phyloP scores from a whole-genome alignment of 2,113 vertebrate species.

The Oenanthe melanoleuca region DNA sequence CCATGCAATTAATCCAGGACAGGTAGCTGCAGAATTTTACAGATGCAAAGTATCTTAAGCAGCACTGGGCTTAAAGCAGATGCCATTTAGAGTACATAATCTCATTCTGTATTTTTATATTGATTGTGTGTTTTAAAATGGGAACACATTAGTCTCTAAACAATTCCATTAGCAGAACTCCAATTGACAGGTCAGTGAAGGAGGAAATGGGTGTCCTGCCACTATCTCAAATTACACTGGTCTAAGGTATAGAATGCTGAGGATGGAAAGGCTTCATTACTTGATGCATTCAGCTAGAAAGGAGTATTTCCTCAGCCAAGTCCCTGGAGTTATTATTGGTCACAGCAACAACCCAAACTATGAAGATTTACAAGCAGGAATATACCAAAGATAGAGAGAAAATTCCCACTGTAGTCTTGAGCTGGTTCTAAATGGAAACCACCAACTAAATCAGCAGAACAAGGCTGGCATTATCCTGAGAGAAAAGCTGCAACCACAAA shows the following conservation, averaged over 20 bases:
- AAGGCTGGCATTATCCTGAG: not conserved
- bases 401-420: not conserved
- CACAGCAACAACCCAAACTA: not conserved
- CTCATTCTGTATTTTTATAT: not conserved
- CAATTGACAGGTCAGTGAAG: not conserved
- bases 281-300: not conserved
- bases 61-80: not conserved
- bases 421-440: not conserved
- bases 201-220: not conserved
- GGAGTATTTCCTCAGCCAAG: not conserved
- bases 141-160: not conserved
- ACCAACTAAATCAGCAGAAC: not conserved
- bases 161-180: not conserved
- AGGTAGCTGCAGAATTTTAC: not conserved
- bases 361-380: not conserved
- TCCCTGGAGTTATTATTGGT: not conserved
- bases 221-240: not conserved
- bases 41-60: not conserved
- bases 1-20: not conserved
- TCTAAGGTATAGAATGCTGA: not conserved
- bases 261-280: not conserved
- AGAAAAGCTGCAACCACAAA: not conserved
- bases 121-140: not conserved
- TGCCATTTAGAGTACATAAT: not conserved
- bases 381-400: not conserved